These are phyloP conservation scores for Sarcophaga variegata DNA, from an alignment of 2,888 invertebrate genomes.

Conservation along the genomic window DNA sequence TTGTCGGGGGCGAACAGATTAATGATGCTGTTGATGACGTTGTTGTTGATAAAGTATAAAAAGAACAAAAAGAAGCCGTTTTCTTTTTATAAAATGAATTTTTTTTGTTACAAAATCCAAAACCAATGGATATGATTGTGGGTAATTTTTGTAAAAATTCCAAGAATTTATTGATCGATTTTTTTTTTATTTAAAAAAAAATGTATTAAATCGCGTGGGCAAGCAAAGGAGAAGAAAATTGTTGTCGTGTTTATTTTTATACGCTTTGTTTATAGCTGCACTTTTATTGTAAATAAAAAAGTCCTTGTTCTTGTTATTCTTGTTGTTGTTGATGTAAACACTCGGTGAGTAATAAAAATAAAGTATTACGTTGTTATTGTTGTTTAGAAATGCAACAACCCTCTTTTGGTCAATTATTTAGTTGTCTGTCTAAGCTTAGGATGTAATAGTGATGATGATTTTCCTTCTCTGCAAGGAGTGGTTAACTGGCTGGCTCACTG, in stretches of 20 bases:
- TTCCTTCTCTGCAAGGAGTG: constrained; percentile 52
- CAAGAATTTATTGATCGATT: constrained; percentile 57
- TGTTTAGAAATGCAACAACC: constrained; percentile 47
- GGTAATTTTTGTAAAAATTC: constrained; percentile 27
- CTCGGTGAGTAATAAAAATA: not conserved
- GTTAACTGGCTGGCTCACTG: constrained; percentile 44
- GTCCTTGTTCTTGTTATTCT: not conserved
- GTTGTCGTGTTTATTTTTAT: not conserved
- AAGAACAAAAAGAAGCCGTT: not conserved
- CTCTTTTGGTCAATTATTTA: constrained; percentile 35
- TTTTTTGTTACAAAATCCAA: no score
- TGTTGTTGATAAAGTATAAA: not conserved
- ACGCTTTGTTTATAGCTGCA: constrained; percentile 24
- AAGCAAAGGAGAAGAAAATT: constrained; percentile 4
- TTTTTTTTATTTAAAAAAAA: not conserved
- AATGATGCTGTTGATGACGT: not conserved
- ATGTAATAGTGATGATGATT: not conserved
- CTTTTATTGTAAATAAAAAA: constrained; percentile 32
- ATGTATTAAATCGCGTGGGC: not conserved
- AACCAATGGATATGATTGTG: no score
- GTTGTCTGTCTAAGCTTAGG: not conserved
- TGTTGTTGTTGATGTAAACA: constrained; percentile 3
- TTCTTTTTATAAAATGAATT: not conserved
- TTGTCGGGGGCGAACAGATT: not conserved
- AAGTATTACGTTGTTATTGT: not conserved